Conservation (phyloP, 2,888 invertebrate genomes). For the Microplitis manilae region DNA sequence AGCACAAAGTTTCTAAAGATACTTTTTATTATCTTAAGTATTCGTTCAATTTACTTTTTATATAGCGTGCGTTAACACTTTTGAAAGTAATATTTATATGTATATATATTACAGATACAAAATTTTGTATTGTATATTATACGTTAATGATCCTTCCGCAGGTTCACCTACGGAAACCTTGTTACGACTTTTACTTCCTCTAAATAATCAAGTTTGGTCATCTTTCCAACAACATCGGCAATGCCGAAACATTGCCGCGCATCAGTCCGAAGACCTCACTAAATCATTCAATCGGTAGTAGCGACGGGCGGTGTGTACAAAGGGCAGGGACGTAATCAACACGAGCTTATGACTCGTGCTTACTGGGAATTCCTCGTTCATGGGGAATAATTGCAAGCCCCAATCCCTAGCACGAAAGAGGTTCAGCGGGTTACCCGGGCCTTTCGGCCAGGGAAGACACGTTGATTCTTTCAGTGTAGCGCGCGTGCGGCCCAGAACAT, state of each 20-base stretch:
- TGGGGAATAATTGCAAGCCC: slow-evolving; percentile 77
- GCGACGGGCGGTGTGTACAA: slow-evolving; percentile 83
- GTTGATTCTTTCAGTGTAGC: no score
- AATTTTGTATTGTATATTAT: no score
- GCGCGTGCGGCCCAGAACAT: slow-evolving; percentile 72
- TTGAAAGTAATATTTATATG: no score
- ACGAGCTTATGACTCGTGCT: slow-evolving; percentile 79
- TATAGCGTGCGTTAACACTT: no score
- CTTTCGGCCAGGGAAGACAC: no score
- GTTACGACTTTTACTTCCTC: slow-evolving; percentile 78
- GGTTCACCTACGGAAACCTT: slow-evolving; percentile 79
- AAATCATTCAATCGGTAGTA: slow-evolving; percentile 81
- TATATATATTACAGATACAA: no score
- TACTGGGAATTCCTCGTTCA: slow-evolving; percentile 81
- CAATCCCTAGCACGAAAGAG: slow-evolving; percentile 78
- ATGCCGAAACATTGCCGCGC: slow-evolving; percentile 69
- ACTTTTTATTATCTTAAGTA: no score
- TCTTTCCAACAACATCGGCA: slow-evolving; percentile 66
- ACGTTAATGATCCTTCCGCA: slow-evolving; percentile 72
- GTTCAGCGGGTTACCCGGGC: no score
- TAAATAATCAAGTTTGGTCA: slow-evolving; percentile 77
- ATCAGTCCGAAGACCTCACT: slow-evolving; percentile 76
- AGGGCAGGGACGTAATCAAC: slow-evolving; percentile 81
- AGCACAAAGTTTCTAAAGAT: no score
- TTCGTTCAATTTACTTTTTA: no score